Percentiles rank a stretch among this genome's conserved stretches.
phyloP scores from a whole-genome alignment of 2,113 vertebrate species.

The Vidua chalybeata region DNA sequence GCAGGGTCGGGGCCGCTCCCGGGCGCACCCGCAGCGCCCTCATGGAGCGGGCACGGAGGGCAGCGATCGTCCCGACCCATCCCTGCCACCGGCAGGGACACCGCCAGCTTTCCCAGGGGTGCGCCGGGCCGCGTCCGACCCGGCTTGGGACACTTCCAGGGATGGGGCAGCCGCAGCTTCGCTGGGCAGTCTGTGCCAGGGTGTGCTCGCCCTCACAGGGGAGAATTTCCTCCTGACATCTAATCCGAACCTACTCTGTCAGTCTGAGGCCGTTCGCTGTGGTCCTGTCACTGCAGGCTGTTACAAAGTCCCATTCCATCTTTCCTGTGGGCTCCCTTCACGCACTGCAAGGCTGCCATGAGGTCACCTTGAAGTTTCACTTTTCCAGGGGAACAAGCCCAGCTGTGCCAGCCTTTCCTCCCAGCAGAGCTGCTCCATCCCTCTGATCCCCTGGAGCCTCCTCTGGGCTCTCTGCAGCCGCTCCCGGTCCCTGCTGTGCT shows the following conservation, averaged over 20 bases:
- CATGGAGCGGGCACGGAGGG: accelerated
- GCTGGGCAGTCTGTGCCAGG: accelerated
- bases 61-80: accelerated
- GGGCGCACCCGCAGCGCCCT: too few species aligned
- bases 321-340: neutral
- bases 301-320: neutral
- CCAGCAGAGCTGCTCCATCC: neutral
- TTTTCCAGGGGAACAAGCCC: neutral
- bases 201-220: accelerated
- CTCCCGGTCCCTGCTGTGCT: neutral
- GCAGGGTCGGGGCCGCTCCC: neutral
- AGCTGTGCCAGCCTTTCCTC: neutral
- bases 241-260: neutral
- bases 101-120: accelerated
- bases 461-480: neutral
- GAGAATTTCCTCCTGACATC: neutral
- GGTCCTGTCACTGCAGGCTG: neutral
- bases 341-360: neutral
- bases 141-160: accelerated
- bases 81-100: neutral
- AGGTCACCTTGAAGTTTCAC: neutral
- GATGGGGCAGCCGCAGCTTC: neutral
- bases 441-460: neutral
- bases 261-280: neutral
- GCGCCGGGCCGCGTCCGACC: too few species aligned